Evolutionary conservation across 2,797 vertebrate genomes (phyloP), one percentile per base, ranked within the genome.

Genomic region (Manis javanica): DNA sequence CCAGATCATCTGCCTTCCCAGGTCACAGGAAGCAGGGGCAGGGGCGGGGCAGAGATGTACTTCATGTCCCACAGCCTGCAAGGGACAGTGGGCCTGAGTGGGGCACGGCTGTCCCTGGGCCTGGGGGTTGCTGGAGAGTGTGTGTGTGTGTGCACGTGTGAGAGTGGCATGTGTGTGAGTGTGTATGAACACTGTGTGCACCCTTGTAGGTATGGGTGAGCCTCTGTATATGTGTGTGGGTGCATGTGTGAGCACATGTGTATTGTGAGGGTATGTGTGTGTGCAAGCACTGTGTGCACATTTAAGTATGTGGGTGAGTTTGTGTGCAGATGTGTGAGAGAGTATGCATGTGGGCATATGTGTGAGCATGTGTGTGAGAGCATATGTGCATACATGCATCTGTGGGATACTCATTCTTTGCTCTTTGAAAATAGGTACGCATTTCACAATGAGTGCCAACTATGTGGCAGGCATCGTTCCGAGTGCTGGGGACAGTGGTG

Each of bases 341-440:
- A 19, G 55, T 6, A 15, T 29, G 1, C 49, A 12, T 8, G 5
- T 34, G 10, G 4, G 11, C 29, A 64, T 34, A 21, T 16, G n/a
- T 23, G 39, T 5, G 51, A 1, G 53, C 0, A 14, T 0, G 23
- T 1, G 10, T 2, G 14, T 1, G 34, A 46, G 51, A 1, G 53
- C 0, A 14, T 0, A 18, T 1, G 10, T 1, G 14, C 46, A 46
- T 1, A 29, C 0, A 0, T 0, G 0, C 55, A 18, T 49, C 24
- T 59, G 13, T 13, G 23, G 14, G 18, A 18, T 18, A 1, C 63
- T n/a, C 2, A 0, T 42, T 53, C 29, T 89, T 55, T 29, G 53
- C 39, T 81, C 82, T 94, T 64, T 81, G n/a, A 69, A 63, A 72
- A 63, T 39, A 63, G 31, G 5, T 39, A 55, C 51, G n/a, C 66